phyloP scores from a whole-genome alignment of 2,113 vertebrate species.

The Myanophis thanlyinensis region DNA sequence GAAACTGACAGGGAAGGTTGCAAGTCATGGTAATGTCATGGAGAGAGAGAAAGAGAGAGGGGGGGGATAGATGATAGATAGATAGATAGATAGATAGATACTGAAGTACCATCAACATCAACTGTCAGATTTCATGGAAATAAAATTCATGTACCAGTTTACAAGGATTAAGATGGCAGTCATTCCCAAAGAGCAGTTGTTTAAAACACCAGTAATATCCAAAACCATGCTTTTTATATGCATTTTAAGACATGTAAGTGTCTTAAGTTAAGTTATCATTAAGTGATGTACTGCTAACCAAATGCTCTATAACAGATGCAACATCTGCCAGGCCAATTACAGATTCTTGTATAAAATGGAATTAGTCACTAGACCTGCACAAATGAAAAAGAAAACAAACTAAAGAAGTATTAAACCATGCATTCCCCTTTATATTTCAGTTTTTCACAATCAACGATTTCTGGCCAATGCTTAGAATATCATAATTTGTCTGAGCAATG shows the following conservation, averaged over 20 bases:
- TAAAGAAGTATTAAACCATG: conserved; percentile 57
- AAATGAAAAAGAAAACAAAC: conserved; percentile 60
- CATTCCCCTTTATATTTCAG: conserved; percentile 40
- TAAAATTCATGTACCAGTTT: conserved; percentile 41
- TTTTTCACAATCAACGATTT: conserved; percentile 50
- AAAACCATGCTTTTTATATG: conserved; percentile 41
- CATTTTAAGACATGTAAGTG: conserved; percentile 51
- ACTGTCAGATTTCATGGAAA: conserved; percentile 16
- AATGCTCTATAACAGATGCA: conserved; percentile 55
- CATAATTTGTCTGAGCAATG: conserved; percentile 46
- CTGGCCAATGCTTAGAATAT: conserved; percentile 40
- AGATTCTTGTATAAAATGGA: conserved; percentile 63
- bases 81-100: too few relatives aligned
- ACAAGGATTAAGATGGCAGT: conserved; percentile 26
- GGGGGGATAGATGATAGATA: too few relatives aligned
- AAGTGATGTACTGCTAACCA: conserved; percentile 46
- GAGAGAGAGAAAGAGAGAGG: too few relatives aligned
- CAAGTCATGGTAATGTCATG: too few relatives aligned
- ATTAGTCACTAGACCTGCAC: conserved; percentile 61
- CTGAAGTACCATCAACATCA: conserved; percentile 47
- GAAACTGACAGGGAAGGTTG: too few relatives aligned
- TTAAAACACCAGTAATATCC: neutral
- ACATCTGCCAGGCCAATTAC: conserved; percentile 59
- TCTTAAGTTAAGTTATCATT: too few relatives aligned
- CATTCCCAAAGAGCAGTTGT: conserved; percentile 5